Conservation (phyloP, 2,797 vertebrate species). For the Peromyscus nudipes region DNA sequence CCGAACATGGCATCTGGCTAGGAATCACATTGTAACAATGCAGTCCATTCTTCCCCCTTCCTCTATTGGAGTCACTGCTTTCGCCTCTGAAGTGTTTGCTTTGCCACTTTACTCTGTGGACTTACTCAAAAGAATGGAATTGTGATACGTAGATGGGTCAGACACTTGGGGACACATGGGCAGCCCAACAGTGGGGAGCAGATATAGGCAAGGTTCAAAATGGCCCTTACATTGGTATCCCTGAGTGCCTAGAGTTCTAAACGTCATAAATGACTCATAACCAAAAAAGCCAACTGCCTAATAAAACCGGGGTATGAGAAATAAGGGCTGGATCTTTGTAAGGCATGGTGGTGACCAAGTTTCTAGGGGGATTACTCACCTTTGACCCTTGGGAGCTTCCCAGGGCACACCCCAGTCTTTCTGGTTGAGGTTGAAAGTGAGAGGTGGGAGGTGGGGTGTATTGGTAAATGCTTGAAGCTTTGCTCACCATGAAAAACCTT, state of each 20-base stretch:
- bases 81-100: neutral
- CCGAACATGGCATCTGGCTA: slow-evolving; percentile 30
- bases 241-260: neutral
- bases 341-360: neutral
- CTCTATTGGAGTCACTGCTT: neutral
- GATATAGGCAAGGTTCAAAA: neutral
- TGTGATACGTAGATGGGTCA: neutral
- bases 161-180: accelerated
- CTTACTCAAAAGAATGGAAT: slow-evolving; percentile 28
- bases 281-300: neutral
- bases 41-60: neutral
- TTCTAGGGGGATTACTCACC: neutral
- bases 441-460: neutral
- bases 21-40: neutral
- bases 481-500: neutral
- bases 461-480: neutral
- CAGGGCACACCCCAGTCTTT: neutral
- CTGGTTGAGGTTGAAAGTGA: neutral
- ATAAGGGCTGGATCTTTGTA: neutral
- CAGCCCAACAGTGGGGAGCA: neutral
- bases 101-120: neutral
- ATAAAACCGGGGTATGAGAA: neutral
- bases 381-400: neutral
- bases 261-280: neutral
- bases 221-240: neutral